Evolutionary conservation across 2,797 vertebrate species (phyloP).

Genomic region (Lithobates sylvaticus): DNA sequence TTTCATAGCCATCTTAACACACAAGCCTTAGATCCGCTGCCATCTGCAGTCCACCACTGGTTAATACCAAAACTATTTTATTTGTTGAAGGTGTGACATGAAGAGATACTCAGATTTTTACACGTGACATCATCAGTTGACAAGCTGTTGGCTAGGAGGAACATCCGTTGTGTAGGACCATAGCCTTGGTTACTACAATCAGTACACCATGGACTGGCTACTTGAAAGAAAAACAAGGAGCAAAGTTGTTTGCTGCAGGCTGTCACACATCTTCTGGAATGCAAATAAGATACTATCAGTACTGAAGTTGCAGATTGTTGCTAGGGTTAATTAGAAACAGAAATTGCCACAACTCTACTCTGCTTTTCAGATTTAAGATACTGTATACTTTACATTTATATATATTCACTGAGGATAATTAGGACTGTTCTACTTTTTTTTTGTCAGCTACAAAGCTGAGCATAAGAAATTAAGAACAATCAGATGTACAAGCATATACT

Average conservation of each 20-base stretch:
- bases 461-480: too few species aligned
- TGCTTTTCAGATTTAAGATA: too few species aligned
- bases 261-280: not conserved
- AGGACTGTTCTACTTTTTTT: too few species aligned
- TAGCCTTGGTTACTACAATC: constrained; percentile 8
- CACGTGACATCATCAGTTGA: not conserved
- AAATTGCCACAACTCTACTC: not conserved
- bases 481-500: too few species aligned
- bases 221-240: not conserved
- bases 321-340: not conserved
- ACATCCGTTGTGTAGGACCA: not conserved
- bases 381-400: too few species aligned
- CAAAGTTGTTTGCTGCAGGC: not conserved
- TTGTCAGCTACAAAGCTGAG: too few species aligned
- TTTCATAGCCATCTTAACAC: too few species aligned
- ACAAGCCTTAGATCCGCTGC: too few species aligned
- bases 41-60: too few species aligned
- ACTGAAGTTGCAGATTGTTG: not conserved
- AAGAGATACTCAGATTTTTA: not conserved
- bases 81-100: not conserved
- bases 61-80: too few species aligned
- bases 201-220: not conserved
- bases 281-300: not conserved
- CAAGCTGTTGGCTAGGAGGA: constrained; percentile 1
- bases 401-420: too few species aligned